Conservation (phyloP, 1,140 invertebrate genomes). For the Mamestra configurata region DNA sequence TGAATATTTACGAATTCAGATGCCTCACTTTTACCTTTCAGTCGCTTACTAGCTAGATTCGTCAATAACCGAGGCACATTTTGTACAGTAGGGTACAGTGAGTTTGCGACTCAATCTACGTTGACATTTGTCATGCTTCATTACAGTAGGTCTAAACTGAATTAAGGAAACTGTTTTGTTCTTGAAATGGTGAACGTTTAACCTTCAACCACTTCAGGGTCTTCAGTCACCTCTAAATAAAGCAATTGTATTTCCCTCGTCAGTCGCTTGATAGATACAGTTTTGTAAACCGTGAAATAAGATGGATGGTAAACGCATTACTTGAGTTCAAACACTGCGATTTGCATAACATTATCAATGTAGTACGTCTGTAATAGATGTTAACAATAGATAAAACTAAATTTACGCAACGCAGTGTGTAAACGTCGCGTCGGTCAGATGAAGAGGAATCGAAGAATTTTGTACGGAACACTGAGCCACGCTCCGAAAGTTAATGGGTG, state of each 20-base stretch:
- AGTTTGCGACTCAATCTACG: not conserved
- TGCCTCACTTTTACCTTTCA: not conserved
- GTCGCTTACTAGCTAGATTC: not conserved
- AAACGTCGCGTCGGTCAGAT: not conserved
- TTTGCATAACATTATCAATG: no score
- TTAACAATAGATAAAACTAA: not conserved
- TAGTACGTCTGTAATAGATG: not conserved
- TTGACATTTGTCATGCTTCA: not conserved
- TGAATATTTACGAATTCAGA: not conserved
- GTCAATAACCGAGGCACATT: not conserved
- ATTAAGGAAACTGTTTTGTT: constrained; percentile 14
- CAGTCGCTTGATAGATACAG: not conserved
- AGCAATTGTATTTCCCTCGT: not conserved
- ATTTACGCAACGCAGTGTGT: not conserved
- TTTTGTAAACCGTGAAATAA: constrained; percentile 8
- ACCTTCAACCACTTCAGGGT: constrained; percentile 8
- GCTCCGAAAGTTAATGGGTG: not conserved
- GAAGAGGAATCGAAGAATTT: not conserved
- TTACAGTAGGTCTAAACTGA: not conserved
- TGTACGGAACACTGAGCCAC: not conserved
- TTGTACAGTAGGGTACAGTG: not conserved
- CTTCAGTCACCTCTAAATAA: not conserved
- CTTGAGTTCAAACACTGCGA: no score
- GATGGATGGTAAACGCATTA: not conserved
- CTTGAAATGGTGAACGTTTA: not conserved